Evolutionary conservation across 2,888 invertebrate species (phyloP).

Genomic region (Leptura quadrifasciata): DNA sequence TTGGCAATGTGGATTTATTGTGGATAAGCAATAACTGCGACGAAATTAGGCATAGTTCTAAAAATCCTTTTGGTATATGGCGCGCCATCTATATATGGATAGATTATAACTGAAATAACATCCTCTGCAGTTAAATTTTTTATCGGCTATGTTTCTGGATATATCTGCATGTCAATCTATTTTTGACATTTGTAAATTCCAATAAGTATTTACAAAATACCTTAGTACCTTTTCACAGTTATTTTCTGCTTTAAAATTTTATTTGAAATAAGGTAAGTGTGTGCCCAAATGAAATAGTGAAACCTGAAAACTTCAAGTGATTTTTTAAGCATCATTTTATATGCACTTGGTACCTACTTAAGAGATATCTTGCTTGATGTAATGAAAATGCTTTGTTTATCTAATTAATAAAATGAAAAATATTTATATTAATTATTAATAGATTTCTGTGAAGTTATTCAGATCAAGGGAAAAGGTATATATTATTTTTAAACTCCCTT

Average conservation of each 20-base stretch:
- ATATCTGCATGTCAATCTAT: constrained; percentile 1
- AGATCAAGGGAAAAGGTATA: constrained; percentile 1
- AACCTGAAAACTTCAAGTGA: background rate
- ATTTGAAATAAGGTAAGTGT: constrained; percentile 10
- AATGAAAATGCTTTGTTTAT: constrained; percentile 5
- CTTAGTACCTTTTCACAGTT: background rate
- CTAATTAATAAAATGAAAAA: constrained; percentile 32
- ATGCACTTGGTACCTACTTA: background rate
- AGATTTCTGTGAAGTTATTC: constrained; percentile 20
- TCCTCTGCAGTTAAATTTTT: constrained; percentile 7
- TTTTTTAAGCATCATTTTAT: background rate
- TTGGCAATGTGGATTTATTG: too few relatives aligned
- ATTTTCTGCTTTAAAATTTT: background rate
- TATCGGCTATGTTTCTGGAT: constrained; percentile 9
- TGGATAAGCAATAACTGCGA: too few relatives aligned
- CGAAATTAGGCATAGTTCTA: too few relatives aligned
- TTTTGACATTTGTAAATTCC: constrained; percentile 36
- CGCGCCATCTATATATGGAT: too few relatives aligned
- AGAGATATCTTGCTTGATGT: constrained; percentile 4
- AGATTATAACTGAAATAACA: too few relatives aligned
- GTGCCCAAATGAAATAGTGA: background rate
- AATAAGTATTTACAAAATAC: constrained; percentile 29
- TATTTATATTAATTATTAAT: constrained; percentile 37
- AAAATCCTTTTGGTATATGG: too few relatives aligned
- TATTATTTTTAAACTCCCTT: background rate